These are phyloP conservation scores for Drosophila robusta DNA, from an alignment of 2,888 invertebrate species.

Conservation along the genomic window DNA sequence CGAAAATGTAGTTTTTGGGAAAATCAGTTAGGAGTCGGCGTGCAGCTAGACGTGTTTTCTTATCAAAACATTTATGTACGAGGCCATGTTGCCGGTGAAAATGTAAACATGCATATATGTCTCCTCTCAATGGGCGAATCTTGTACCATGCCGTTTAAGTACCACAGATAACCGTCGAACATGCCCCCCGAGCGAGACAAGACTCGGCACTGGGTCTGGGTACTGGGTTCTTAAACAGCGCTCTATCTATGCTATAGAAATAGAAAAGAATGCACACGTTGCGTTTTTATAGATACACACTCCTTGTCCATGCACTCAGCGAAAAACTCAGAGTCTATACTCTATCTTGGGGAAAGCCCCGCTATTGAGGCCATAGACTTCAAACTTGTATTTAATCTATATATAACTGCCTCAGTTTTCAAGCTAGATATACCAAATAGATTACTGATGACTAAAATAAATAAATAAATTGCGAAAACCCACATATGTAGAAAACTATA, in stretches of 20 bases:
- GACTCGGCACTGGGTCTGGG: neutral
- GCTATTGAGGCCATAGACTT: no score
- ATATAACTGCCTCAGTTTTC: no score
- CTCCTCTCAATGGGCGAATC: constrained; percentile 75
- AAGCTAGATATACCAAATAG: no score
- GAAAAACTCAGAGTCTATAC: no score
- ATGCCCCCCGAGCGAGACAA: constrained; percentile 33
- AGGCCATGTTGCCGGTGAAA: constrained; percentile 44
- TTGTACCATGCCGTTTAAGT: constrained; percentile 62
- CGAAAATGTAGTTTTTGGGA: neutral
- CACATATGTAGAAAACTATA: no score
- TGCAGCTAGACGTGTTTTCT: constrained; percentile 54
- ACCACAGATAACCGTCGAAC: constrained; percentile 64
- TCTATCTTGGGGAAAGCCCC: no score
- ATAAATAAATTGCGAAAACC: no score
- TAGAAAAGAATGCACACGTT: constrained; percentile 34
- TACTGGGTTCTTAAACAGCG: no score
- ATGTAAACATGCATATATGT: constrained; percentile 59
- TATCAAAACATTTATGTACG: constrained; percentile 62
- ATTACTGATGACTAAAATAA: no score
- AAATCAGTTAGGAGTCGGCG: constrained; percentile 20
- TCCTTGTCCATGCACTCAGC: no score
- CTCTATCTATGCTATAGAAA: constrained; percentile 15
- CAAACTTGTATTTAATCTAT: no score
- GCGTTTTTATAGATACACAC: constrained; percentile 55